Percentiles rank a stretch among this genome's conserved stretches.
phyloP scores from a whole-genome alignment of 1,140 invertebrate genomes.

The Uloborus diversus region DNA sequence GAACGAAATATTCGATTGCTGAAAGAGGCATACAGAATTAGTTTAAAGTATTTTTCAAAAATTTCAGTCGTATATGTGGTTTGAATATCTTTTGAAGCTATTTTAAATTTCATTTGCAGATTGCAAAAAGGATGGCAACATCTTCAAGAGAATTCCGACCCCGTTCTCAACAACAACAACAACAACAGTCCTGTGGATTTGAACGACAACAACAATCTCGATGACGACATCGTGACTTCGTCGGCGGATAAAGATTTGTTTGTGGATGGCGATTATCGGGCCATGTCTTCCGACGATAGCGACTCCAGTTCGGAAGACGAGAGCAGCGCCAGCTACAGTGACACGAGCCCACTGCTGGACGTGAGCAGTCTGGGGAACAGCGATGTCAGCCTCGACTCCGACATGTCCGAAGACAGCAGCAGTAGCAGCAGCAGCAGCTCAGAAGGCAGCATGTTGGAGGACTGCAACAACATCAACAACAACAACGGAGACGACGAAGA shows the following conservation, averaged over 20 bases:
- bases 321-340: conserved; percentile 39
- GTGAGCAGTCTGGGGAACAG: conserved; percentile 43
- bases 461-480: conserved; percentile 28
- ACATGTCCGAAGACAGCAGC: conserved; percentile 23
- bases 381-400: conserved; percentile 26
- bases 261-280: conserved; percentile 43
- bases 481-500: conserved; percentile 40
- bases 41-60: no score
- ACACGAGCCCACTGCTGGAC: conserved; percentile 47
- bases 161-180: conserved; percentile 42
- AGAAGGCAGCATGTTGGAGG: conserved; percentile 21
- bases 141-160: conserved; percentile 40
- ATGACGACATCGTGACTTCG: conserved; percentile 34
- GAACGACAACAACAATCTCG: conserved; percentile 44
- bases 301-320: conserved; percentile 40
- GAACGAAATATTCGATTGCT: no score
- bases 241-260: conserved; percentile 8
- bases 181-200: conserved; percentile 36
- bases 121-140: conserved; percentile 46
- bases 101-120: conserved; percentile 11
- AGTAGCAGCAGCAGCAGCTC: conserved; percentile 31
- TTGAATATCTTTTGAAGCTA: no score
- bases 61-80: no score
- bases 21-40: no score
- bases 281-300: conserved; percentile 44